phyloP scores from a whole-genome alignment of 2,113 vertebrate genomes.

The Myocastor coypus region DNA sequence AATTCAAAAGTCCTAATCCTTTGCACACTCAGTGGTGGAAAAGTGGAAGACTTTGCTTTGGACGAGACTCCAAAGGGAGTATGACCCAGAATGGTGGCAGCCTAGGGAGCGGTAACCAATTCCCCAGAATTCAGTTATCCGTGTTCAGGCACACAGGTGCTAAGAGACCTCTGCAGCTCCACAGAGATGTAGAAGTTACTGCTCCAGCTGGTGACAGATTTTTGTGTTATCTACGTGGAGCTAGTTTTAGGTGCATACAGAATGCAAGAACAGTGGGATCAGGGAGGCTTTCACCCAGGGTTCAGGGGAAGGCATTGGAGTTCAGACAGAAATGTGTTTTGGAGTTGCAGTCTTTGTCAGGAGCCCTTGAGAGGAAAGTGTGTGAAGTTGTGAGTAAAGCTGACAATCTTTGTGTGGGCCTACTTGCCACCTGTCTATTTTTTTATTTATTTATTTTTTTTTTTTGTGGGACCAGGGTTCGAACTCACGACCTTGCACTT shows the following conservation, averaged over 20 bases:
- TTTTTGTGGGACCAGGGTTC: too few species aligned
- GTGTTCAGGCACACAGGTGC: not conserved
- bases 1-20: not conserved
- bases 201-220: not conserved
- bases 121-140: not conserved
- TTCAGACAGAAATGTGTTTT: not conserved
- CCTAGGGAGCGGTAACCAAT: not conserved
- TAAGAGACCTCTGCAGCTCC: not conserved
- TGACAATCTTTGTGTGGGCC: not conserved
- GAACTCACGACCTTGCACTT: too few species aligned
- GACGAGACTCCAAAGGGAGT: not conserved
- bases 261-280: not conserved
- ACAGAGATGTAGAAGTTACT: not conserved
- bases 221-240: not conserved
- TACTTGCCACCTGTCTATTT: too few species aligned
- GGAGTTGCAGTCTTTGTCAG: not conserved
- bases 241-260: not conserved
- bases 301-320: not conserved
- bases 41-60: not conserved
- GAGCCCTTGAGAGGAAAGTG: not conserved
- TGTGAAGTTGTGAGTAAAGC: not conserved
- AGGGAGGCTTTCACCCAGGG: not conserved
- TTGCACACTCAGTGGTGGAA: not conserved
- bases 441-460: too few species aligned
- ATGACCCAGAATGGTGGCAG: not conserved